Base-by-base conservation (phyloP, 2,888 invertebrate genomes). In the Caenorhabditis parvicauda region DNA sequence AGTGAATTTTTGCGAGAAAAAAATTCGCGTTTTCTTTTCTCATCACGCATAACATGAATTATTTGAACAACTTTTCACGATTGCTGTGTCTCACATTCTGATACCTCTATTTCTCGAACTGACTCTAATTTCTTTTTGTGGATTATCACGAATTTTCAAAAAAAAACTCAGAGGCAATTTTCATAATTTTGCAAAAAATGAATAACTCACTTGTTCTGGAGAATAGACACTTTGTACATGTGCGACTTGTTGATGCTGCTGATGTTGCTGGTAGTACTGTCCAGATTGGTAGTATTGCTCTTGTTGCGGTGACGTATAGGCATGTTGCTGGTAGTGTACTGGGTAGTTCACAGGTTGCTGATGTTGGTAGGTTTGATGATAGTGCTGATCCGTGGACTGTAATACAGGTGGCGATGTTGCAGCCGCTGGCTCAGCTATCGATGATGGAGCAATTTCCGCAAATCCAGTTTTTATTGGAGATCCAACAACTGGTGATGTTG, bases 401-500 rank as follows among this genome's bases (percentile, higher is more conserved):
- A n/a, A n/a, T n/a, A n/a, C n/a, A n/a, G n/a, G 45, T 39, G 32
- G 45, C 3, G 45, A 41, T 35, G 45, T 51, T 5, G 54, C 22
- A 1, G 47, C 28, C 14, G 39, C 50, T 1, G 24, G n/a, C 24
- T 42, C 28, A 28, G 27, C 21, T n/a, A n/a, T n/a, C n/a, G n/a
- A n/a, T n/a, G n/a, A n/a, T n/a, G n/a, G n/a, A n/a, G n/a, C n/a
- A n/a, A n/a, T n/a, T n/a, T n/a, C n/a, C n/a, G n/a, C n/a, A n/a
- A n/a, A n/a, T n/a, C n/a, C n/a, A 14, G 29, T 32, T 49, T 50
- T 44, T 32, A 54, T 58, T 1, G 55, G 52, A 17, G 59, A 53
- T 3, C 55, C 54, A 19, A 56, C 50, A n/a, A n/a, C n/a, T 1
- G 71, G 70, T 6, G 67, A 68, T 0, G 70, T 63, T 0, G 68